These are phyloP conservation scores for Helleia helle DNA, from an alignment of 2,888 invertebrate species.

Conservation along the genomic window DNA sequence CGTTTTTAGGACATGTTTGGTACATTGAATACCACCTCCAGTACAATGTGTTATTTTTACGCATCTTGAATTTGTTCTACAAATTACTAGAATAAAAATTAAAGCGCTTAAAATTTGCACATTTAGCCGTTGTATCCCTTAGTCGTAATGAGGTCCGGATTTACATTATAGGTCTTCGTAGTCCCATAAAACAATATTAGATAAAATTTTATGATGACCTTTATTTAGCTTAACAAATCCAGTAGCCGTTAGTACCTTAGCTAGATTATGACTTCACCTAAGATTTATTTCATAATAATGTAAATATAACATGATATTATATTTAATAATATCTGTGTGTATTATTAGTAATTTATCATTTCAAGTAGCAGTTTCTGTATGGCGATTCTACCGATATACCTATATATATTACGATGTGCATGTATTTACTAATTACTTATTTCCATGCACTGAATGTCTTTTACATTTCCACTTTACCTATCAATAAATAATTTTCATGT, in stretches of 20 bases:
- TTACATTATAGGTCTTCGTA: not conserved
- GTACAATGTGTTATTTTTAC: no score
- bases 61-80: no score
- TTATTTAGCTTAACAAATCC: not conserved
- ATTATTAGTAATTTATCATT: no score
- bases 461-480: not conserved
- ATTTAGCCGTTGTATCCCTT: no score
- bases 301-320: no score
- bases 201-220: slow-evolving; percentile 4
- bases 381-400: not conserved
- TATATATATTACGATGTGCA: slow-evolving; percentile 1
- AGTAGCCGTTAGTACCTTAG: not conserved
- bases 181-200: slow-evolving; percentile 1
- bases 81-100: no score
- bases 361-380: slow-evolving; percentile 1
- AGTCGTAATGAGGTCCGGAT: slow-evolving; percentile 2
- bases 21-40: no score
- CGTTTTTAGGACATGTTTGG: not conserved
- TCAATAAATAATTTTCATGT: not conserved
- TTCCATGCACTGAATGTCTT: not conserved
- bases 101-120: no score
- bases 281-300: no score
- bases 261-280: no score
- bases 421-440: not conserved
- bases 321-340: no score